Base-by-base conservation (phyloP, 1,140 invertebrate genomes). In the Caligus rogercresseyi region DNA sequence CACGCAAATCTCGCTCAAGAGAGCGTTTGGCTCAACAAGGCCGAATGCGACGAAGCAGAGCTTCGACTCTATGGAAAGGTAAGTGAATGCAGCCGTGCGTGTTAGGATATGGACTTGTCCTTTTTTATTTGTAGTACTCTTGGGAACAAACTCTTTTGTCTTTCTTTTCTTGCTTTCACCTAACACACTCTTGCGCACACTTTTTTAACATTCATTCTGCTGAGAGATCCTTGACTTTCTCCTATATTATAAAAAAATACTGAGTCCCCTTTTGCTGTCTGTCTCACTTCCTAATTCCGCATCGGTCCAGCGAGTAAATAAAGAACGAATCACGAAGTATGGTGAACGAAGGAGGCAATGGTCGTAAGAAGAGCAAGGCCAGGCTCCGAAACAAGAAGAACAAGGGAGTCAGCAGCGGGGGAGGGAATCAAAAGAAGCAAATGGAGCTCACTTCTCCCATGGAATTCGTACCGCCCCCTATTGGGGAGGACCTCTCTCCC, bases 21-120 rank as follows among this genome's bases (percentile, higher is more conserved):
- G 24, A 53, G 16, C 20, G 20, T 61, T 61, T 61, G 58, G 58
- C 16, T 52, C 25, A 61, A 61, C 58, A 61, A 61, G 25, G 24
- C 58, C 18, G 19, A 61, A 61, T 61, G 58, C 25, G 58, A 61
- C n/a, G 58, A 61, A 11, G 58, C 58, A 16, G 58, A 61, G 25
- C 18, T 13, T 13, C 3, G 14, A 4, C 52, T 25, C 15, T 61
- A 25, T 20, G 43, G 16, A 52, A 61, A 52, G 58, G 16, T 61
- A n/a, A 23, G 16, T 25, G 25, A 25, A 21, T n/a, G n/a, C n/a
- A n/a, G n/a, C n/a, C n/a, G n/a, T n/a, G n/a, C n/a, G n/a, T n/a
- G 56, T 25, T 11, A 58, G 26, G 56, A 25, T 61, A 55, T 20
- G 21, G 4, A 4, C 21, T 23, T 4, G 13, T 13, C 4, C 13